These are phyloP conservation scores for Mugil cephalus DNA, from an alignment of 2,113 vertebrate genomes.

Conservation along the genomic window DNA sequence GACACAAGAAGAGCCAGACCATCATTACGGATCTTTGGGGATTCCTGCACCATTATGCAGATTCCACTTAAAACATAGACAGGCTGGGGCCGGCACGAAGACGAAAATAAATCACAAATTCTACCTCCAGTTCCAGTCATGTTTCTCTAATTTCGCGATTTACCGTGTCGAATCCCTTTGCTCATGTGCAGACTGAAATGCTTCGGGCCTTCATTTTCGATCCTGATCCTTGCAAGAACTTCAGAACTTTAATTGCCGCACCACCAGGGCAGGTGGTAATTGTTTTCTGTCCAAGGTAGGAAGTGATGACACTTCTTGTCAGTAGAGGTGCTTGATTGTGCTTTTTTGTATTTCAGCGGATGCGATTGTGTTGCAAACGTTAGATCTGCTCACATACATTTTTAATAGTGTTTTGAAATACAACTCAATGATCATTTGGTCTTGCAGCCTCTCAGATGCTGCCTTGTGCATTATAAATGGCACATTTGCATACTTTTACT, in stretches of 20 bases:
- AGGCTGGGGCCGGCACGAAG: neutral
- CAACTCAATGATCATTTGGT: constrained; percentile 33
- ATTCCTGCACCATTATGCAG: constrained; percentile 11
- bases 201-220: constrained; percentile 41
- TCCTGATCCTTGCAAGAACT: constrained; percentile 25
- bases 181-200: constrained; percentile 11
- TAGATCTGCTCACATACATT: neutral
- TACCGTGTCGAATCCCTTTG: constrained; percentile 38
- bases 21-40: constrained; percentile 13
- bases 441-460: constrained; percentile 21
- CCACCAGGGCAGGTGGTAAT: too few species aligned
- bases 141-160: constrained; percentile 35
- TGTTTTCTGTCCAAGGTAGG: too few species aligned
- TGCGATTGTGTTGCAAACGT: neutral
- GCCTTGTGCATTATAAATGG: constrained; percentile 59
- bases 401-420: constrained; percentile 22
- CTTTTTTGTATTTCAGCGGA: neutral
- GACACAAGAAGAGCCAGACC: neutral
- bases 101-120: constrained; percentile 28
- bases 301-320: too few species aligned
- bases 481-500: constrained; percentile 50
- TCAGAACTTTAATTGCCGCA: too few species aligned
- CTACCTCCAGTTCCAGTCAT: constrained; percentile 19
- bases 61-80: constrained; percentile 7
- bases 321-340: too few species aligned